Percentiles rank a stretch among this genome's conserved stretches.
Conservation (phyloP, 2,888 invertebrate genomes). For the Acholoe squamosa region DNA sequence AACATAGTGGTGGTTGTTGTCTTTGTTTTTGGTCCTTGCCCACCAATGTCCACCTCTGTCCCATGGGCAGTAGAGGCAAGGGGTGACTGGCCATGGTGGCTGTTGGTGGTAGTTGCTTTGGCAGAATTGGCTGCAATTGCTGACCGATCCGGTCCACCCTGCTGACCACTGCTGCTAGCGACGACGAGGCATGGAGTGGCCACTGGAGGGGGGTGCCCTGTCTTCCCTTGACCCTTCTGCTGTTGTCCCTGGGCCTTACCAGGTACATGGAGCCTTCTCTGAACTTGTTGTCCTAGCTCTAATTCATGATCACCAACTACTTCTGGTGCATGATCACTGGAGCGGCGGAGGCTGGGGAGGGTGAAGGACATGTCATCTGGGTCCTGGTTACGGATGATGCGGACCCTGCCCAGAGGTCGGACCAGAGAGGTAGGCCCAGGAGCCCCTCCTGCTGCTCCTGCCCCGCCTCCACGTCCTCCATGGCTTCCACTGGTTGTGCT, state of each 20-base stretch:
- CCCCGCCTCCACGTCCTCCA: background rate
- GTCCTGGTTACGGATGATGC: background rate
- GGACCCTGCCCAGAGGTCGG: slow-evolving; percentile 34
- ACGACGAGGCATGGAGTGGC: background rate
- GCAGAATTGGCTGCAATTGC: no score
- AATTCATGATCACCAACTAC: background rate
- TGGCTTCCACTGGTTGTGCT: no score
- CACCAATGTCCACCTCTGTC: background rate
- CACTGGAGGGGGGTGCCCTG: background rate
- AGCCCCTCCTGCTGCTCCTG: background rate
- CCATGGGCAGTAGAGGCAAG: background rate
- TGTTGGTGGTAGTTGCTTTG: background rate
- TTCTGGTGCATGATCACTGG: background rate
- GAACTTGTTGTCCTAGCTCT: background rate
- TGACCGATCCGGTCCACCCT: background rate
- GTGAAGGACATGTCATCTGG: slow-evolving; percentile 41
- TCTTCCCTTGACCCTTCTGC: background rate
- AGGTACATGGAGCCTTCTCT: background rate
- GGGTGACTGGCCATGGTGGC: background rate
- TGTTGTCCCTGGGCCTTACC: background rate
- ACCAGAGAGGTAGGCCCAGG: background rate
- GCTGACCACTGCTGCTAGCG: background rate
- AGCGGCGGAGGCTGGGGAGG: background rate
- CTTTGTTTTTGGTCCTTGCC: background rate
- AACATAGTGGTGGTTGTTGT: slow-evolving; percentile 24